A percentile compares a stretch with the other conserved stretches of the same genome.
Conservation (phyloP, 2,113 vertebrate genomes). For the Cololabis saira region DNA sequence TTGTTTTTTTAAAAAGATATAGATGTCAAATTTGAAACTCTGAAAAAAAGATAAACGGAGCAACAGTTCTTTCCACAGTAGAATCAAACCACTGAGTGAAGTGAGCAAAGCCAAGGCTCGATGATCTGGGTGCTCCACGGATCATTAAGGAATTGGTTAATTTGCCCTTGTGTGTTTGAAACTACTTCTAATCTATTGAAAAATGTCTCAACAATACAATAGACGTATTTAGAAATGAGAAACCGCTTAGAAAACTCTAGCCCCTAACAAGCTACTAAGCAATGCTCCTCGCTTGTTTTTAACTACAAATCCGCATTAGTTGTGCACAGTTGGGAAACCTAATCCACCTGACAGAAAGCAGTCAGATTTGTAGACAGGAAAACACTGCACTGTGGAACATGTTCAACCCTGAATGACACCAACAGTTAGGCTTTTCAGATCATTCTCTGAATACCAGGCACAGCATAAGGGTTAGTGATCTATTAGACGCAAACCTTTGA, state of each 20-base stretch:
- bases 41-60: conserved; percentile 2
- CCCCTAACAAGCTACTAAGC: background rate
- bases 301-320: conserved; percentile 44
- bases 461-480: background rate
- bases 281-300: background rate
- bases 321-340: conserved; percentile 52
- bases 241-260: conserved; percentile 13
- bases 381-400: conserved; percentile 8
- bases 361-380: conserved; percentile 24
- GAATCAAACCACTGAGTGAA: conserved; percentile 34
- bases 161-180: conserved; percentile 42
- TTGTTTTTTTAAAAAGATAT: too few species aligned
- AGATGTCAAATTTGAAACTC: too few species aligned
- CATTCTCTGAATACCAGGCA: background rate
- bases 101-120: background rate
- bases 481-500: background rate
- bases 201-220: conserved; percentile 39
- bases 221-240: conserved; percentile 43
- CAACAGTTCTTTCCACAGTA: background rate
- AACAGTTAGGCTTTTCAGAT: background rate
- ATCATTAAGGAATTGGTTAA: conserved; percentile 37
- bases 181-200: conserved; percentile 47
- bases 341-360: conserved; percentile 49
- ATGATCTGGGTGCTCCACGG: conserved; percentile 10
- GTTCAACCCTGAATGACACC: background rate